Base-by-base conservation (phyloP, 1,140 invertebrate genomes). In the Diachasma alloeum region DNA sequence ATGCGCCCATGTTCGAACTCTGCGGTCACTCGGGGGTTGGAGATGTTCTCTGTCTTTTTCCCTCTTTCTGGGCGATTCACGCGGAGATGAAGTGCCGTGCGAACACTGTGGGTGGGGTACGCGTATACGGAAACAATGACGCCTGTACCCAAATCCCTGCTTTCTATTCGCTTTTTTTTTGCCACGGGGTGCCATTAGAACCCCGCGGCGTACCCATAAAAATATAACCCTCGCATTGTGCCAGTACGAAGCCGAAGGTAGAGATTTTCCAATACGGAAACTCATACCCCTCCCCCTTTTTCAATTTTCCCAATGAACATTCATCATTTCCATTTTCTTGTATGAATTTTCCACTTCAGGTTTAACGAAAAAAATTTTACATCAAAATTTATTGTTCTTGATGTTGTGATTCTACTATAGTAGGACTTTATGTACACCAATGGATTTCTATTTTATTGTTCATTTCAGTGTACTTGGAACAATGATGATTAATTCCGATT, bases 111-210 rank as follows among this genome's bases (percentile, higher is more conserved):
- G 82, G 86, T 84, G 85, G 82, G 80, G 81, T 84, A 83, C 83
- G 82, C 72, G 36, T 24, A 46, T 69, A 53, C 53, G 68, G 63
- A 88, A 87, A 88, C 86, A 89, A 88, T 88, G 87, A 86, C 84
- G 86, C 87, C 86, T 88, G 84, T 85, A 85, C 83, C 13, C 80
- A 81, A 87, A 87, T 85, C 83, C 83, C 82, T 81, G 77, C 76
- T 77, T 69, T 79, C 74, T 80, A 81, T 84, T 77, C 82, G 79
- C 66, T 81, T 80, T 71, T 78, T 79, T 83, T 80, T 75, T 81
- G 44, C 77, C 79, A 73, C 78, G 76, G 82, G 77, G 80, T 83
- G 85, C 86, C 83, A 85, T 88, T 88, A 87, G 86, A 87, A 83
- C 83, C 80, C 84, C 81, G 80, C 79, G 73, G 80, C 77, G 82